Conservation (phyloP, 2,888 invertebrate genomes). For the Lithosia quadra region DNA sequence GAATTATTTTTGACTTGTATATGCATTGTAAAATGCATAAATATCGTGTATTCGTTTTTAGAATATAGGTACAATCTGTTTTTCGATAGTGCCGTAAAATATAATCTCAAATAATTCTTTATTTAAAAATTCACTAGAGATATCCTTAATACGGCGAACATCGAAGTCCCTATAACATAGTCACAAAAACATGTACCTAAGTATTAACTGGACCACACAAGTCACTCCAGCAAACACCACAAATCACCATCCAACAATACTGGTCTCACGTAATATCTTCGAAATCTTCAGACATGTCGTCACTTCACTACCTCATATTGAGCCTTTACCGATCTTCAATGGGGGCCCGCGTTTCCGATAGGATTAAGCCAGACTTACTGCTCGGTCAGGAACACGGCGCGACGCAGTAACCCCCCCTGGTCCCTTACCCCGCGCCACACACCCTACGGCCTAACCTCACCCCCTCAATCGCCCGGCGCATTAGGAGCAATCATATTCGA, state of each 20-base stretch:
- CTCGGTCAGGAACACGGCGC: slow-evolving; percentile 84
- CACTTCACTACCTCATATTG: slow-evolving; percentile 60
- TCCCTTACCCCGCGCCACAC: slow-evolving; percentile 53
- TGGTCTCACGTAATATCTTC: slow-evolving; percentile 47
- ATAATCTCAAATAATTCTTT: background rate
- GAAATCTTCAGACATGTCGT: slow-evolving; percentile 71
- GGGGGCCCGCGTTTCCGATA: slow-evolving; percentile 85
- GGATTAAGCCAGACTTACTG: slow-evolving; percentile 87
- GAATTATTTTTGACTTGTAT: background rate
- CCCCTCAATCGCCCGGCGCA: slow-evolving; percentile 71
- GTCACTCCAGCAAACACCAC: slow-evolving; percentile 4
- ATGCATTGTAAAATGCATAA: too few species aligned
- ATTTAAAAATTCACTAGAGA: background rate
- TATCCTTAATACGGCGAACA: background rate
- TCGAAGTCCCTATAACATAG: background rate
- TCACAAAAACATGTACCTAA: background rate
- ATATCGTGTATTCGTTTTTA: too few species aligned
- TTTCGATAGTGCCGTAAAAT: too few species aligned
- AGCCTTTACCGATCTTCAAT: slow-evolving; percentile 81
- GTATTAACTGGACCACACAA: background rate
- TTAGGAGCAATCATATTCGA: slow-evolving; percentile 87
- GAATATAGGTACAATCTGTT: too few species aligned
- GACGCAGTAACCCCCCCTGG: slow-evolving; percentile 69
- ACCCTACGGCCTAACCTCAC: slow-evolving; percentile 55
- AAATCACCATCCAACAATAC: slow-evolving; percentile 20